phyloP scores from a whole-genome alignment of 2,797 vertebrate genomes.

The Thalassophryne amazonica region DNA sequence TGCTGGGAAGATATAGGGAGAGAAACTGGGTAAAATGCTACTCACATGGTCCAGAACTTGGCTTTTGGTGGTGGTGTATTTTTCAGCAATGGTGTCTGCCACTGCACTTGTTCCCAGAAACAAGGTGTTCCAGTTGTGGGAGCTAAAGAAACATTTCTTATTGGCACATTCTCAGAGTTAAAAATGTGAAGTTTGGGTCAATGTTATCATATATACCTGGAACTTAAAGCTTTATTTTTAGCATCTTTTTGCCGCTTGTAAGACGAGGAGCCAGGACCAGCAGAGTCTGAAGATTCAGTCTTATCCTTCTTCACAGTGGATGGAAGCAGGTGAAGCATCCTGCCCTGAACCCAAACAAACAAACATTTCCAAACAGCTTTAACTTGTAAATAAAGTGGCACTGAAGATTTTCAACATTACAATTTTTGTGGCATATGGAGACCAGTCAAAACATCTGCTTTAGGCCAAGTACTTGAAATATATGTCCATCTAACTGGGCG shows the following conservation, averaged over 20 bases:
- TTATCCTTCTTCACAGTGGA: slow-evolving; percentile 90
- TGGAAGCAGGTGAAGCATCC: slow-evolving; percentile 91
- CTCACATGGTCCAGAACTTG: slow-evolving; percentile 95
- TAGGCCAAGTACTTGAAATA: slow-evolving; percentile 88
- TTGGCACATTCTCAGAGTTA: too few species aligned
- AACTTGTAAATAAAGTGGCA: background rate
- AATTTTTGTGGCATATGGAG: background rate
- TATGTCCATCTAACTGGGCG: slow-evolving; percentile 86
- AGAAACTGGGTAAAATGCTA: slow-evolving; percentile 19
- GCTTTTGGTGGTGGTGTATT: slow-evolving; percentile 93
- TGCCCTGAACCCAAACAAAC: slow-evolving; percentile 75
- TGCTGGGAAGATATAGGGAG: background rate
- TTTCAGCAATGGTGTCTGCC: slow-evolving; percentile 91
- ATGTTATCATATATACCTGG: slow-evolving; percentile 74
- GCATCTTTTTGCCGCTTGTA: slow-evolving; percentile 90
- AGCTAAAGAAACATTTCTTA: slow-evolving; percentile 74
- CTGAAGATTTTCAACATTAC: background rate
- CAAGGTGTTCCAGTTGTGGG: slow-evolving; percentile 95
- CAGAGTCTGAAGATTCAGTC: slow-evolving; percentile 56
- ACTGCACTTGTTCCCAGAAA: slow-evolving; percentile 93
- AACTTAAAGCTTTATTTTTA: slow-evolving; percentile 89
- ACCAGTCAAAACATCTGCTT: background rate
- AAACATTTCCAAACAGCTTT: background rate
- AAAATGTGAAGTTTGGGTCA: background rate
- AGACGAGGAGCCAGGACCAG: slow-evolving; percentile 74